Percentiles rank a stretch among this genome's conserved stretches.
These are phyloP conservation scores for Ostrea denselamellosa DNA, from an alignment of 1,140 invertebrate genomes.

Conservation along the genomic window DNA sequence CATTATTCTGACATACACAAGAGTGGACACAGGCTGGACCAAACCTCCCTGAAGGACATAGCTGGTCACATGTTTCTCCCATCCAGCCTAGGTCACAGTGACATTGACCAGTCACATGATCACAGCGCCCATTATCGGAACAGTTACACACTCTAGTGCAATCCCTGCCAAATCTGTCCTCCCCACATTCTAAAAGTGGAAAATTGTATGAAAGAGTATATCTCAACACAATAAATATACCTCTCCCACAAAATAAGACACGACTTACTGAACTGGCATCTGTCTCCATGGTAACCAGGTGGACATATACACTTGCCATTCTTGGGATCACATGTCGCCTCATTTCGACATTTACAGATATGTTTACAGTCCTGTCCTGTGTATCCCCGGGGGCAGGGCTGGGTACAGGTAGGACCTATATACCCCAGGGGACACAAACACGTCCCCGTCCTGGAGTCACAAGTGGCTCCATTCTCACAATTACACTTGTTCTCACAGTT, in stretches of 20 bases:
- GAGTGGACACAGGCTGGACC: conserved; percentile 85
- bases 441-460: conserved; percentile 65
- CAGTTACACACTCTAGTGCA: conserved; percentile 91
- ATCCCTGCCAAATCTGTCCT: conserved; percentile 86
- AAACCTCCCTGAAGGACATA: conserved; percentile 77
- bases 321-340: conserved; percentile 81
- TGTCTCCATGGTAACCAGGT: conserved; percentile 86
- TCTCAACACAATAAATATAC: not conserved
- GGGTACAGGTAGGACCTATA: conserved; percentile 67
- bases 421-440: conserved; percentile 69
- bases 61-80: conserved; percentile 84
- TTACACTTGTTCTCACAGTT: conserved; percentile 71
- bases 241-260: not conserved
- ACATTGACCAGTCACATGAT: conserved; percentile 88
- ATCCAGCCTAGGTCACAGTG: conserved; percentile 89
- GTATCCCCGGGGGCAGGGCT: conserved; percentile 66
- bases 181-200: conserved; percentile 81
- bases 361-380: conserved; percentile 72
- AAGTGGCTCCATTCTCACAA: conserved; percentile 79
- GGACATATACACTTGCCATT: conserved; percentile 89
- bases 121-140: conserved; percentile 89
- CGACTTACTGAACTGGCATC: conserved; percentile 83
- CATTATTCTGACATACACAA: conserved; percentile 86
- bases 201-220: not conserved
- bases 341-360: conserved; percentile 72